These are phyloP conservation scores for Neomorphus geoffroyi DNA, from an alignment of 2,797 vertebrate genomes.

Conservation along the genomic window DNA sequence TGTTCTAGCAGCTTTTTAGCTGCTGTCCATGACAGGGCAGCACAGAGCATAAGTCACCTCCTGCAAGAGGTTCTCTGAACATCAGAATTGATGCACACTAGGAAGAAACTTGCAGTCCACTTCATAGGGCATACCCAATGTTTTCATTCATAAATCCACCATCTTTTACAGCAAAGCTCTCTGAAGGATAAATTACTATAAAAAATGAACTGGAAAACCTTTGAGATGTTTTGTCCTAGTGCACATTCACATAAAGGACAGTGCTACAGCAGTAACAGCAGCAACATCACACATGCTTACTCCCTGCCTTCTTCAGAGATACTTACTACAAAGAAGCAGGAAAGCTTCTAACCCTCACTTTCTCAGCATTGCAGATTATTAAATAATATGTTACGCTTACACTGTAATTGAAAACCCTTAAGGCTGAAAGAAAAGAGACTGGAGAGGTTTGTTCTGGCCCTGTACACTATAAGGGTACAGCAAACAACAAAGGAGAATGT, in stretches of 20 bases:
- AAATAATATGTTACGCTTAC: not conserved
- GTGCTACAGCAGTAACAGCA: not conserved
- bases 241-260: not conserved
- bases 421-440: not conserved
- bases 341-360: not conserved
- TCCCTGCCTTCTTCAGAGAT: not conserved
- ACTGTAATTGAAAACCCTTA: not conserved
- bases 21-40: not conserved
- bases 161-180: not conserved
- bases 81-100: accelerated
- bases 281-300: not conserved
- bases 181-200: not conserved
- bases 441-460: not conserved
- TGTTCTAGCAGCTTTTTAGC: not conserved
- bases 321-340: not conserved
- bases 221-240: not conserved
- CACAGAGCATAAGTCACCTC: not conserved
- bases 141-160: not conserved
- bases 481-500: not conserved
- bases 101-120: not conserved
- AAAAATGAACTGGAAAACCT: not conserved
- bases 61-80: not conserved
- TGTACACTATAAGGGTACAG: not conserved
- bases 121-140: not conserved
- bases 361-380: not conserved